Evolutionary conservation across 2,113 vertebrate species (phyloP).

Genomic region (Pungitius pungitius): DNA sequence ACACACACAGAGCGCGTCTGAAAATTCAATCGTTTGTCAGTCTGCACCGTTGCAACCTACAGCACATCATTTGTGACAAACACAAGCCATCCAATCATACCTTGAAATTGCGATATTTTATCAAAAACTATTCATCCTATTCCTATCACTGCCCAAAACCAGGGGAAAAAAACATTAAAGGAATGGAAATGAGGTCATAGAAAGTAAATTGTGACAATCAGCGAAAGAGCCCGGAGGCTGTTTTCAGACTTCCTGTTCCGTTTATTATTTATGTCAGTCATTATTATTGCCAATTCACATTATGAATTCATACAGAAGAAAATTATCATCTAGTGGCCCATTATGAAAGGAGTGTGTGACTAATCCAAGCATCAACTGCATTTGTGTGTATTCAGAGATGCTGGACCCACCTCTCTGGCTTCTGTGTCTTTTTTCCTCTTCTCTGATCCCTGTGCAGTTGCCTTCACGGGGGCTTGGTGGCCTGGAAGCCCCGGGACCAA

Average conservation of each 20-base stretch:
- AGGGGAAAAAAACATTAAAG: background rate
- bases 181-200: background rate
- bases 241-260: background rate
- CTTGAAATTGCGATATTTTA: background rate
- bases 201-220: background rate
- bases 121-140: background rate
- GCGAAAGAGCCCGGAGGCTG: too few species aligned
- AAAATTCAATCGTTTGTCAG: too few species aligned
- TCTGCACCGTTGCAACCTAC: too few species aligned
- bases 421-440: slow-evolving; percentile 87
- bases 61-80: too few species aligned
- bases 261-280: background rate
- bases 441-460: slow-evolving; percentile 69
- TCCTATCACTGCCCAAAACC: too few species aligned
- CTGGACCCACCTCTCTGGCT: slow-evolving; percentile 82
- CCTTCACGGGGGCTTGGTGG: slow-evolving; percentile 85
- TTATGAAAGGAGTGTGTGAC: background rate
- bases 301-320: background rate
- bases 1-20: too few species aligned
- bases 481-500: slow-evolving; percentile 95
- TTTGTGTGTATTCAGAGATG: background rate
- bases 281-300: background rate
- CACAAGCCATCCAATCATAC: too few species aligned
- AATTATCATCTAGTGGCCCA: background rate
- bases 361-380: background rate